Base-by-base conservation (phyloP, 2,113 vertebrate species). In the Apistogramma diplotaenia region DNA sequence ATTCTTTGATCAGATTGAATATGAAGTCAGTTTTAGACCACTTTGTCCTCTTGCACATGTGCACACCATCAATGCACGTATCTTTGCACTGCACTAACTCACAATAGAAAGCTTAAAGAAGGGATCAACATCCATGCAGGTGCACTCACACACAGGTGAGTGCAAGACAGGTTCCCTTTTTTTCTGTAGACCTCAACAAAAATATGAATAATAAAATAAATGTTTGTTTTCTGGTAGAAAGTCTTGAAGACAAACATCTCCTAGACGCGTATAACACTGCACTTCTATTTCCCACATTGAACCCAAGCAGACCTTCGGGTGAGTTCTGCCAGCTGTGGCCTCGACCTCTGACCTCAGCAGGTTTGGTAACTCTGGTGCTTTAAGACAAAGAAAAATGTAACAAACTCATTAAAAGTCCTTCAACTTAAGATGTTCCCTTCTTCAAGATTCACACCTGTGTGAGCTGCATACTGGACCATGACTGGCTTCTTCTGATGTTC, bases 81-180 rank as follows among this genome's bases (percentile, higher is more conserved):
- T 67, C 61, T 27, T 46, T 27, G 60, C 23, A 1, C 61, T 46
- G 61, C 37, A 46, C 23, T 19, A 19, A 29, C 1, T 25, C 62
- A 51, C 25, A 70, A 49, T 29, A 49, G 3, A 29, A 27, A 1
- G 0, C 29, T 29, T 40, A 51, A 46, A 65, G 13, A 46, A 67
- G 40, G 40, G 40, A 43, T 43, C 40, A 43, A 0, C 46, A 67
- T 27, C 62, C 0, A 0, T 27, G 15, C 15, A 27, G 15, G 23
- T 4, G 8, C 46, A 49, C 9, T 49, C 65, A 29, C 25, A n/a
- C n/a, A n/a, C n/a, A n/a, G n/a, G n/a, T n/a, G n/a, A n/a, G n/a
- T n/a, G n/a, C n/a, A n/a, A n/a, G n/a, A n/a, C n/a, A n/a, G n/a
- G n/a, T n/a, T n/a, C n/a, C n/a, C n/a, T n/a, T n/a, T n/a, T n/a